Base-by-base conservation (phyloP, 2,113 vertebrate genomes). In the Bufo gargarizans region DNA sequence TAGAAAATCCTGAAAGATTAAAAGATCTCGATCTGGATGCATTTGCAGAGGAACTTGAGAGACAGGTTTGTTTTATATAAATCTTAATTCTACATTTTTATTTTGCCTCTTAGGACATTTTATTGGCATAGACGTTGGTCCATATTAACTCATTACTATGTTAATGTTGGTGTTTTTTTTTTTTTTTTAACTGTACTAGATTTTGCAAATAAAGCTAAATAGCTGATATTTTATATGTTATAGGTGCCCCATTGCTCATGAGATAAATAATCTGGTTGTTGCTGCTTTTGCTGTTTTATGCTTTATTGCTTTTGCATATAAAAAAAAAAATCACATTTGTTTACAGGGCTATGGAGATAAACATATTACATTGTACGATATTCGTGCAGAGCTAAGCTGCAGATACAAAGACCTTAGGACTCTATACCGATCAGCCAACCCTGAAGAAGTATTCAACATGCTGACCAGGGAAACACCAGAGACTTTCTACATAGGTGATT, bases 391-490 rank as follows among this genome's bases (percentile, higher is more conserved):
- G 91, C 95, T 99, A 45, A 99, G 98, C 94, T 99, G 97, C 94
- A 94, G 98, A 33, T 99, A 99, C 91, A 99, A 99, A 94, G 98
- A 99, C 92, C 95, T 99, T 76, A 93, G 98, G 90, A 98, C 97
- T 61, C 92, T 95, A 0, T 99, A 98, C 93, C 95, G 98, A 87
- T 95, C 97, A 82, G 95, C 98, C 59, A 99, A 99, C 93, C 97
- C 98, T 0, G 98, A 99, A 89, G 98, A 99, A 87, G 95, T 99
- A 91, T 99, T 99, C 92, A 99, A 99, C 88, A 93, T 99, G 94
- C 95, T 99, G 92, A 99, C 98, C 90, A 99, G 99, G 94, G 98
- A 99, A 92, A 99, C 98, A 0, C 98, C 98, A 9, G 98, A 99
- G 92, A 99, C 97, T 11, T 99, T 99, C 94, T 99, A 99, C 90